Evolutionary conservation across 2,888 invertebrate genomes (phyloP), one percentile per base, ranked within the genome.

Genomic region (Antheraea yamamai): DNA sequence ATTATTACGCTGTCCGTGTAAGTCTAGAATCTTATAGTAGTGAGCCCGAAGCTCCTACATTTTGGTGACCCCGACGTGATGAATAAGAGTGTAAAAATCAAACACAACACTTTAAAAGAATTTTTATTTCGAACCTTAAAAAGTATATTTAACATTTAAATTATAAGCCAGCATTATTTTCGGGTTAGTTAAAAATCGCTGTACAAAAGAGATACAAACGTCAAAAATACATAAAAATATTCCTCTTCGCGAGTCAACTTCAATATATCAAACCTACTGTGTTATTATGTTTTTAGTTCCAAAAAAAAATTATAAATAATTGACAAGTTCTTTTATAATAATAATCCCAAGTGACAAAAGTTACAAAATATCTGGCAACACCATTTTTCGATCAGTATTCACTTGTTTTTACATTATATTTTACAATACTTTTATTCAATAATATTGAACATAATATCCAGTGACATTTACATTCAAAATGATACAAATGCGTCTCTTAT

Each of bases 141-240:
- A 66, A 66, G 64, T 66, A 66, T 66, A 66, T 66, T 66, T 66
- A 66, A 12, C 64, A 66, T 66, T 64, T 66, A 66, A 66, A 66
- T 66, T 66, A 66, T 66, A 16, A 16, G 64, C 26, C 64, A 66
- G 30, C 30, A 66, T 66, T 66, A 66, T 14, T 30, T 16, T 30
- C 26, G 64, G 64, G 30, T 66, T 66, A 66, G 64, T 66, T 66
- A 16, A 66, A 64, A 66, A 30, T 30, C 7, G 64, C 30, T 30
- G 64, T 66, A 66, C 26, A 66, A 30, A 66, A 66, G 26, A 66
- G 64, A 66, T 30, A 66, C 30, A 66, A 66, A 30, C 64, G 64
- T 66, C 64, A 66, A 66, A 16, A 30, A 16, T 16, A 66, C 10
- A 30, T 66, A 66, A 30, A 66, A 66, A 30, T 26, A 66, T 30